A percentile compares a stretch with the other conserved stretches of the same genome.
Evolutionary conservation across 2,888 invertebrate species (phyloP).

Genomic region (Lepidocyrtoides sp.): DNA sequence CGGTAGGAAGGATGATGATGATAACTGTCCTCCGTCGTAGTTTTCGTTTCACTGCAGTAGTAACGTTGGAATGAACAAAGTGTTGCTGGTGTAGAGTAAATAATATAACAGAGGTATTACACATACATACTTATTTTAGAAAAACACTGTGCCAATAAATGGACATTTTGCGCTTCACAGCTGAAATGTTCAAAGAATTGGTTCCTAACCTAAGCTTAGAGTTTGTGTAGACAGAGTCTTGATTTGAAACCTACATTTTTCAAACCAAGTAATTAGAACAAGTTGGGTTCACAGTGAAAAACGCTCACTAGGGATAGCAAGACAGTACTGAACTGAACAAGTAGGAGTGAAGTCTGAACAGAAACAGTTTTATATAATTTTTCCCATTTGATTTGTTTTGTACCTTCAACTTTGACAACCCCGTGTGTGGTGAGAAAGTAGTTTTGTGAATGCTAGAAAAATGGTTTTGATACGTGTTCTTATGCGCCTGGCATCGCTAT

Average conservation of each 20-base stretch:
- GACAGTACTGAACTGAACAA: neutral
- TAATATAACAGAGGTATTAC: too few species aligned
- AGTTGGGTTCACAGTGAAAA: too few species aligned
- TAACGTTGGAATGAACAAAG: slow-evolving; percentile 5
- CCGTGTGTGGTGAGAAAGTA: neutral
- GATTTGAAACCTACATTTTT: too few species aligned
- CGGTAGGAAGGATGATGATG: slow-evolving; percentile 25
- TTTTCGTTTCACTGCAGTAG: slow-evolving; percentile 14
- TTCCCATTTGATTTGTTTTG: neutral
- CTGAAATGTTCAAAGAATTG: too few species aligned
- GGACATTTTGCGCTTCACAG: too few species aligned
- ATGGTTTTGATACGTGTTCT: slow-evolving; percentile 2
- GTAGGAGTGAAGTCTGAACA: neutral
- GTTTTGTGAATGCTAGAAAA: neutral
- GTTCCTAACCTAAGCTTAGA: too few species aligned
- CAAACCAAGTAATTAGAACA: too few species aligned
- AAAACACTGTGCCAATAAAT: too few species aligned
- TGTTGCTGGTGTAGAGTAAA: neutral
- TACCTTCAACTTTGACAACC: too few species aligned
- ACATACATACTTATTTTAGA: too few species aligned
- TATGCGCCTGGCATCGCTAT: neutral
- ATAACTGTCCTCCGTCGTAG: slow-evolving; percentile 33
- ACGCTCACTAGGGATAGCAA: neutral
- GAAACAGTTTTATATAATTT: neutral
- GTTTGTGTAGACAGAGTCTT: too few species aligned